Evolutionary conservation across 2,797 vertebrate genomes (phyloP).

Genomic region (Lithobates pipiens): DNA sequence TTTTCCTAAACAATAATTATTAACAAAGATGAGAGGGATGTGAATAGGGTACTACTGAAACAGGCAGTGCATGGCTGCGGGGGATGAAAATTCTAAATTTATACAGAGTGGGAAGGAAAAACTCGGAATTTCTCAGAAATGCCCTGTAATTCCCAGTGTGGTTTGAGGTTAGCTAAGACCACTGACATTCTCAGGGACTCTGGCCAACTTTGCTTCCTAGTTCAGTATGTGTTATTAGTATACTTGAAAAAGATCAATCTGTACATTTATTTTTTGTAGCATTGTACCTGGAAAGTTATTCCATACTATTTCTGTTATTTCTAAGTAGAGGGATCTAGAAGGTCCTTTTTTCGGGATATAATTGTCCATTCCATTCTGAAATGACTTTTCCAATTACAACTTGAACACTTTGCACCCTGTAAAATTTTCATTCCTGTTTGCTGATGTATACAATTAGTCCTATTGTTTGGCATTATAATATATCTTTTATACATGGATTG

Average conservation of each 20-base stretch:
- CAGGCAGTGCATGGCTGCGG: background rate
- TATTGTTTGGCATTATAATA: too few species aligned
- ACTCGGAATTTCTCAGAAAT: conserved; percentile 24
- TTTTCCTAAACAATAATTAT: background rate
- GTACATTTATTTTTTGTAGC: too few species aligned
- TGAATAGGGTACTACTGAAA: background rate
- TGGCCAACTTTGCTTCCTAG: background rate
- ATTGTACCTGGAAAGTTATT: too few species aligned
- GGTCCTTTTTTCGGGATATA: too few species aligned
- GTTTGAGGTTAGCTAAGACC: conserved; percentile 1
- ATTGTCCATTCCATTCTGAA: too few species aligned
- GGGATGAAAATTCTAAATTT: conserved; percentile 37
- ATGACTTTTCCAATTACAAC: too few species aligned
- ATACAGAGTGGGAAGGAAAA: conserved; percentile 18
- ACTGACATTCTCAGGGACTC: conserved; percentile 31
- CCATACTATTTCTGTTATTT: too few species aligned
- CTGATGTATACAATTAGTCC: too few species aligned
- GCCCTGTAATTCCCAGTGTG: conserved; percentile 33
- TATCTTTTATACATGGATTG: too few species aligned
- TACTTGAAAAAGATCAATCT: background rate
- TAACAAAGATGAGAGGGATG: background rate
- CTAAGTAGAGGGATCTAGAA: too few species aligned
- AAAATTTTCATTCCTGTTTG: too few species aligned
- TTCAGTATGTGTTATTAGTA: background rate
- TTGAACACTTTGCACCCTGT: too few species aligned